Evolutionary conservation across 2,888 invertebrate genomes (phyloP).

Genomic region (Cepaea hortensis): DNA sequence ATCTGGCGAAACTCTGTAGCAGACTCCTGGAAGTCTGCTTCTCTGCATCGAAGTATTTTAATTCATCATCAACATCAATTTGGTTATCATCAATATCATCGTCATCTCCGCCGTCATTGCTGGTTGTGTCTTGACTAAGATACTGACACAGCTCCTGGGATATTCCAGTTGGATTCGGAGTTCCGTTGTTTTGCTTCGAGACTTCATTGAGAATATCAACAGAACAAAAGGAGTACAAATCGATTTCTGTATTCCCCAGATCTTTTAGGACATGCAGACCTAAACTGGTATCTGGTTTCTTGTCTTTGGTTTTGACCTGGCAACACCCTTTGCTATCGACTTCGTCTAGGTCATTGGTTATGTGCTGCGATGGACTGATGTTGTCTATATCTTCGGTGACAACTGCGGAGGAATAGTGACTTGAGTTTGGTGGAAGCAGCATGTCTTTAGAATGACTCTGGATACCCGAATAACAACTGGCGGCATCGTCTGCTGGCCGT

Average conservation of each 20-base stretch:
- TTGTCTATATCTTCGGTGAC: not conserved
- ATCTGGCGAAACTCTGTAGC: not conserved
- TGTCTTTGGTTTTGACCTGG: not conserved
- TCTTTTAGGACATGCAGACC: not conserved
- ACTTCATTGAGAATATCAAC: constrained; percentile 7
- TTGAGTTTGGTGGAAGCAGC: not conserved
- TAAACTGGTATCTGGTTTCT: not conserved
- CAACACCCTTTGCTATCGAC: not conserved
- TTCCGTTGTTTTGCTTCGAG: not conserved
- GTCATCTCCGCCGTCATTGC: constrained; percentile 2
- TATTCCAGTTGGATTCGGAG: not conserved
- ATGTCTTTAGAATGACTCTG: not conserved
- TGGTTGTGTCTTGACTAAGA: not conserved
- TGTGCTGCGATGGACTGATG: not conserved
- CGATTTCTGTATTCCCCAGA: not conserved
- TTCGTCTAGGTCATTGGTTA: too few species aligned
- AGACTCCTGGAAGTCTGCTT: not conserved
- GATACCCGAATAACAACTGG: not conserved
- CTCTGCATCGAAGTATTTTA: not conserved
- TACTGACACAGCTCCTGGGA: not conserved
- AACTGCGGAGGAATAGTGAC: not conserved
- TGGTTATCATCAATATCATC: constrained; percentile 11
- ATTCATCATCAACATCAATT: constrained; percentile 1
- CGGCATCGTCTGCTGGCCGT: not conserved
- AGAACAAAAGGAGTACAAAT: not conserved